These are phyloP conservation scores for Lasioglossum pauxillum DNA, from an alignment of 2,888 invertebrate species.

Conservation along the genomic window DNA sequence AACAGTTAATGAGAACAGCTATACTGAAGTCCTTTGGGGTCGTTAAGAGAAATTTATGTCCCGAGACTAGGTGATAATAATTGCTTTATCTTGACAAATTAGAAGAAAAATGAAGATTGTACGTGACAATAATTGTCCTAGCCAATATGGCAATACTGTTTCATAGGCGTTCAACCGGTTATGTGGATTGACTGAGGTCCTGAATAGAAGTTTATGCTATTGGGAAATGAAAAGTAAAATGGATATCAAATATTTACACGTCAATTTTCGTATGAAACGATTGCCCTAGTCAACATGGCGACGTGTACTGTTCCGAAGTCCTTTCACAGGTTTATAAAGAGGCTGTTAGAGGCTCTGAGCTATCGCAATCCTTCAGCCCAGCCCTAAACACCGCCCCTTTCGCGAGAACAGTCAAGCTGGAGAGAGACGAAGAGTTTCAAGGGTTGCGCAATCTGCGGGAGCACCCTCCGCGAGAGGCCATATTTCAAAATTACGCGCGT, in stretches of 20 bases:
- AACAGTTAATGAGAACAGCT: too few relatives aligned
- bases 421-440: constrained; percentile 72
- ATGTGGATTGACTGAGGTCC: too few relatives aligned
- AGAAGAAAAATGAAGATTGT: too few relatives aligned
- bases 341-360: background rate
- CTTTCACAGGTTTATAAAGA: background rate
- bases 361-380: constrained; percentile 7
- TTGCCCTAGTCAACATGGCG: background rate
- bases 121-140: too few relatives aligned
- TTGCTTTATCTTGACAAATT: too few relatives aligned
- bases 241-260: background rate
- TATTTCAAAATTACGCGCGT: constrained; percentile 76
- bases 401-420: constrained; percentile 45
- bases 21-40: too few relatives aligned
- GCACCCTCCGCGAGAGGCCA: constrained; percentile 69
- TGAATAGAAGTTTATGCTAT: background rate
- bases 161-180: too few relatives aligned
- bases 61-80: too few relatives aligned
- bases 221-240: background rate
- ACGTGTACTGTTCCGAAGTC: background rate
- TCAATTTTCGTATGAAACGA: background rate
- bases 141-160: too few relatives aligned
- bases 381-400: constrained; percentile 24
- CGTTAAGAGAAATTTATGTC: too few relatives aligned
- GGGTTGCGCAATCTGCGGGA: constrained; percentile 68